Percentiles rank a stretch among this genome's conserved stretches.
Conservation (phyloP, 2,113 vertebrate genomes). For the Hippocampus abdominalis region DNA sequence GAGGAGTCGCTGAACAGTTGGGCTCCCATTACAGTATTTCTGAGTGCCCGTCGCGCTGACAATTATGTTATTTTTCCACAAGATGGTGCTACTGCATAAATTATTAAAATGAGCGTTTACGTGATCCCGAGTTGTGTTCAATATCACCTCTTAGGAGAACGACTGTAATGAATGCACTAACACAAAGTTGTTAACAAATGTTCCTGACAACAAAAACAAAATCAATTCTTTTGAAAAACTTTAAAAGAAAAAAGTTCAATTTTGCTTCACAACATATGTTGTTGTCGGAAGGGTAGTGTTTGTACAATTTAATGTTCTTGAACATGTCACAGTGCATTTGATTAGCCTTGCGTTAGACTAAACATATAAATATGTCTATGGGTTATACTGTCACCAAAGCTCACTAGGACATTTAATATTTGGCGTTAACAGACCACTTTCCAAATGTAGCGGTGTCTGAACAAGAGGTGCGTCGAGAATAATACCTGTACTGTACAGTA, state of each 20-base stretch:
- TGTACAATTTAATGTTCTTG: conserved; percentile 1
- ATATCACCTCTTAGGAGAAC: not conserved
- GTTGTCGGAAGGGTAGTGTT: too few relatives aligned
- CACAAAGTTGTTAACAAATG: not conserved
- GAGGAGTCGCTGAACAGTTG: not conserved
- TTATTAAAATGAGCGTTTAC: too few relatives aligned
- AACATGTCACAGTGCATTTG: conserved; percentile 23
- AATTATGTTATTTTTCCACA: conserved; percentile 7
- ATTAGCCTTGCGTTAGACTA: not conserved
- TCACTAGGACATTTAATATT: not conserved
- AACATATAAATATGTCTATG: not conserved
- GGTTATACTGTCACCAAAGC: conserved; percentile 31
- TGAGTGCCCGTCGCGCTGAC: not conserved
- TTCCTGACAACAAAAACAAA: not conserved
- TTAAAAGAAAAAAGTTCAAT: not conserved
- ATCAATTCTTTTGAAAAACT: not conserved
- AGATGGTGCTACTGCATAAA: conserved; percentile 19
- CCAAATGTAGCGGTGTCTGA: conserved; percentile 43
- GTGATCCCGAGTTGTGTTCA: conserved; percentile 35
- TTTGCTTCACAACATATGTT: not conserved
- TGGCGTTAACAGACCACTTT: not conserved
- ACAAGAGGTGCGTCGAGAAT: conserved; percentile 46
- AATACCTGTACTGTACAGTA: not conserved
- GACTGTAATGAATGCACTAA: not conserved
- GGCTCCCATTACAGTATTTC: not conserved